Percentiles rank a stretch among this genome's conserved stretches.
Conservation (phyloP, 2,113 vertebrate species). For the Athene cunicularia region DNA sequence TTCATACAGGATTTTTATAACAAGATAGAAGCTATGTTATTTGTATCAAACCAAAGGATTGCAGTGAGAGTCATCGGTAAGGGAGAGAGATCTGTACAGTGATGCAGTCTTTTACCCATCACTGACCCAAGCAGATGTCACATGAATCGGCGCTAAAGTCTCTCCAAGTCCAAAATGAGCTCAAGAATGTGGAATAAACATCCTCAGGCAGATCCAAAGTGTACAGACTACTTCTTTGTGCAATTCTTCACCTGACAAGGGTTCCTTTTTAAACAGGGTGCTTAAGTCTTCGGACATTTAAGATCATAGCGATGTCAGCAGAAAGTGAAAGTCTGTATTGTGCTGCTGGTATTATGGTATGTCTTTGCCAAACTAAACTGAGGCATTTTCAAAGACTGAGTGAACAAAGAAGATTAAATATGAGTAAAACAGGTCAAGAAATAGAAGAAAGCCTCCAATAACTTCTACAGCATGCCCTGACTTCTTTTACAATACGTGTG, state of each 20-base stretch:
- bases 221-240: neutral
- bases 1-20: neutral
- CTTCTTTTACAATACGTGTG: neutral
- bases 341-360: neutral
- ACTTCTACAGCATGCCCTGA: neutral
- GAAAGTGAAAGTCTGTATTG: neutral
- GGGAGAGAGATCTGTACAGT: neutral
- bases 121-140: neutral
- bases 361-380: neutral
- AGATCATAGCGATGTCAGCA: neutral
- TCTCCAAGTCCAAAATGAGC: neutral
- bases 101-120: neutral
- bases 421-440: neutral
- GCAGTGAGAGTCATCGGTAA: neutral
- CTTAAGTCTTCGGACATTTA: neutral
- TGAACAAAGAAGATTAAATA: neutral
- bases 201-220: neutral
- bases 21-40: neutral
- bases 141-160: neutral
- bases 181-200: neutral
- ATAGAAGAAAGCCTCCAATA: rapidly evolving
- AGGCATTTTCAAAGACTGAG: neutral
- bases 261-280: neutral
- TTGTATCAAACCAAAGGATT: neutral
- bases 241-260: neutral